Percentiles rank a stretch among this genome's conserved stretches.
phyloP scores from a whole-genome alignment of 2,113 vertebrate genomes.

The Ceyx melanurus region DNA sequence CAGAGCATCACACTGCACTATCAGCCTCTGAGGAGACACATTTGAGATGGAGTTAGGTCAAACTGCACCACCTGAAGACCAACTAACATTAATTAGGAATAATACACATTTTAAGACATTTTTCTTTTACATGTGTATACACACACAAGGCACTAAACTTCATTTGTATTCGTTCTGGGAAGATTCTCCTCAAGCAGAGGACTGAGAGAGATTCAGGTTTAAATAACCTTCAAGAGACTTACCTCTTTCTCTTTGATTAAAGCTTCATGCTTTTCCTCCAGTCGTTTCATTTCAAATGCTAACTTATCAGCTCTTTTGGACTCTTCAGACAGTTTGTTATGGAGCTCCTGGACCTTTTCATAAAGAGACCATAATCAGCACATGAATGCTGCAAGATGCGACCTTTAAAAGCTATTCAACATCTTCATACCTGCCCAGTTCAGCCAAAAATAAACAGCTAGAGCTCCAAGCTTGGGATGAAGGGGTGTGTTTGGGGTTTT shows the following conservation, averaged over 20 bases:
- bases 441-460: neutral
- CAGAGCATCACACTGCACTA: constrained; percentile 90
- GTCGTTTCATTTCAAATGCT: constrained; percentile 90
- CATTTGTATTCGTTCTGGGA: neutral
- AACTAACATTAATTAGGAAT: neutral
- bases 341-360: constrained; percentile 91
- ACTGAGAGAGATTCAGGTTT: neutral
- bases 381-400: neutral
- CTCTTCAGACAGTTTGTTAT: constrained; percentile 90
- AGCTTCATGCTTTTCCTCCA: constrained; percentile 92
- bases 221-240: neutral
- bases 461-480: neutral
- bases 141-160: neutral
- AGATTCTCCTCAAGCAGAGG: neutral
- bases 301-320: constrained; percentile 91
- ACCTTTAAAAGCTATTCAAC: neutral
- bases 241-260: constrained; percentile 95
- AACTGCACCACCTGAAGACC: neutral
- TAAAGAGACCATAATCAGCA: neutral
- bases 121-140: neutral
- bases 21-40: constrained; percentile 80
- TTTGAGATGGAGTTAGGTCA: neutral
- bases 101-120: neutral
- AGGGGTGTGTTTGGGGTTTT: accelerated
- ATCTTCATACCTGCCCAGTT: neutral